Conservation (phyloP, 2,888 invertebrate genomes). For the Lasioglossum leucozonium region DNA sequence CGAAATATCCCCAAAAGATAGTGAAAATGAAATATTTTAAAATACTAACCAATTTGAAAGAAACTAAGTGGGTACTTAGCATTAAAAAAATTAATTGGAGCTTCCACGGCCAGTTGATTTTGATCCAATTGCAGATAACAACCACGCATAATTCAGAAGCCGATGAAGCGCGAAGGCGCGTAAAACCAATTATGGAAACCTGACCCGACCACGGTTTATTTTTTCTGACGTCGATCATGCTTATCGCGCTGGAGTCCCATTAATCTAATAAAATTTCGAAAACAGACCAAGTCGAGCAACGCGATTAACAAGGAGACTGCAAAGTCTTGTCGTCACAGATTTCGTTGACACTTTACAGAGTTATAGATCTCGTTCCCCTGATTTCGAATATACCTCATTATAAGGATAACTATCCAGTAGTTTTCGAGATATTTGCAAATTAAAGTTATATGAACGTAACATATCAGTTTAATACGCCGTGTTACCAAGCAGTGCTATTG, state of each 20-base stretch:
- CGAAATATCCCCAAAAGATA: neutral
- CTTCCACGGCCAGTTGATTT: neutral
- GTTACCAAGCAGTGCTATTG: too few species aligned
- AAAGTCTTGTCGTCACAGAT: too few species aligned
- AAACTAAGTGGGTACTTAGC: neutral
- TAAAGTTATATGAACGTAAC: too few species aligned
- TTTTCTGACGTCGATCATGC: neutral
- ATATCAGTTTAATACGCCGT: too few species aligned
- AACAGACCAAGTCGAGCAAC: too few species aligned
- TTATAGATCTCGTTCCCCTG: too few species aligned
- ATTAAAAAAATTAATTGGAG: neutral
- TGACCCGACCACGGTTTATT: neutral
- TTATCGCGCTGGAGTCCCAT: neutral
- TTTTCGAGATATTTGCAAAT: too few species aligned
- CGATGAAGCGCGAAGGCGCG: neutral
- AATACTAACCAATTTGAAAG: neutral
- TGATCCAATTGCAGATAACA: neutral
- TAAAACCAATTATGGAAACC: slow-evolving; percentile 33
- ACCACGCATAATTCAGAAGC: slow-evolving; percentile 1
- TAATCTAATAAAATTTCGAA: neutral
- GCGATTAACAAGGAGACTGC: too few species aligned
- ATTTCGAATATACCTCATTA: too few species aligned
- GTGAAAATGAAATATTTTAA: neutral
- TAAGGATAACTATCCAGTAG: too few species aligned
- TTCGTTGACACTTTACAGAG: too few species aligned